Evolutionary conservation across 2,888 invertebrate species (phyloP).

Genomic region (Tetropium fuscum): DNA sequence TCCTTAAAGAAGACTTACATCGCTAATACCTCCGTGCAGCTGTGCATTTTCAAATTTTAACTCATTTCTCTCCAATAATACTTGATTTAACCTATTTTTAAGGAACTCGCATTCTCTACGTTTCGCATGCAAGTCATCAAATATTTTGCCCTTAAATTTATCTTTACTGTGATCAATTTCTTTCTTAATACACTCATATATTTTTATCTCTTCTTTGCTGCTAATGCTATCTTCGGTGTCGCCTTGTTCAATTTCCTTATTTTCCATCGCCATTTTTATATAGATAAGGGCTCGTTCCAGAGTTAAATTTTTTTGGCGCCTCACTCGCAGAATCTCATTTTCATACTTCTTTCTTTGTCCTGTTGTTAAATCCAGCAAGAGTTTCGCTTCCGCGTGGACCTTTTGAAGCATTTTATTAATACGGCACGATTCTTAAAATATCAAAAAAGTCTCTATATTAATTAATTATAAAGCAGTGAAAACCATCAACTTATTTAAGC

Average conservation of each 20-base stretch:
- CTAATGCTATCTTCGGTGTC: slow-evolving; percentile 23
- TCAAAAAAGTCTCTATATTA: not conserved
- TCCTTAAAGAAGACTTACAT: too few species aligned
- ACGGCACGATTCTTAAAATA: slow-evolving; percentile 13
- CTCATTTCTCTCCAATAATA: slow-evolving; percentile 40
- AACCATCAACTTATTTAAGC: too few species aligned
- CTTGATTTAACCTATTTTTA: slow-evolving; percentile 35
- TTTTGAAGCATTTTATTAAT: slow-evolving; percentile 49
- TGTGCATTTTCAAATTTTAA: slow-evolving; percentile 30
- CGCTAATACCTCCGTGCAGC: slow-evolving; percentile 25
- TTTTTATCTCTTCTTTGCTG: slow-evolving; percentile 11
- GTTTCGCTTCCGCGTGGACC: slow-evolving; percentile 52
- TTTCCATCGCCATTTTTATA: slow-evolving; percentile 35
- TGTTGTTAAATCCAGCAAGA: slow-evolving; percentile 46
- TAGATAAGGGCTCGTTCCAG: slow-evolving; percentile 36
- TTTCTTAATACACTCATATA: slow-evolving; percentile 27
- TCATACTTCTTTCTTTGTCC: slow-evolving; percentile 48
- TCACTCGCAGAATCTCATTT: slow-evolving; percentile 38
- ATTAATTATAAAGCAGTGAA: not conserved
- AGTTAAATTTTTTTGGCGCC: slow-evolving; percentile 23
- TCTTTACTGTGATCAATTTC: slow-evolving; percentile 23
- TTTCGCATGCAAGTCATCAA: slow-evolving; percentile 31
- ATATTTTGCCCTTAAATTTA: slow-evolving; percentile 6
- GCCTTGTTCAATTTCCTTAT: slow-evolving; percentile 26
- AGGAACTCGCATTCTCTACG: slow-evolving; percentile 37